phyloP scores from a whole-genome alignment of 2,888 invertebrate species.

The Cartodere bifasciata region DNA sequence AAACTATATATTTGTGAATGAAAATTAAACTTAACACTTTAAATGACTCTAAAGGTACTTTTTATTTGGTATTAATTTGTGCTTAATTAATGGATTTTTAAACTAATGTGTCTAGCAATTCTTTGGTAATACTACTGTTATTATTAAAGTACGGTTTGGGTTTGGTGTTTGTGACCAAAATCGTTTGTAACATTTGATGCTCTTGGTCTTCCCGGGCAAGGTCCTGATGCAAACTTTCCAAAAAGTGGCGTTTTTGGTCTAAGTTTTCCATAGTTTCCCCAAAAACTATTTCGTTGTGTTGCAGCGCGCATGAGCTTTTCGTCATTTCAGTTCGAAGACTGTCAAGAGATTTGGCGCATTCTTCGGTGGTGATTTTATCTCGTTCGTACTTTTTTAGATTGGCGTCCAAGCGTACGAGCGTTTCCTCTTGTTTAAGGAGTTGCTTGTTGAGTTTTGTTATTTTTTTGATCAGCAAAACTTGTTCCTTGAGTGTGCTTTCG shows the following conservation, averaged over 20 bases:
- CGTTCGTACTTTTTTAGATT: slow-evolving; percentile 37
- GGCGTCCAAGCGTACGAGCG: slow-evolving; percentile 50
- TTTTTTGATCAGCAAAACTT: slow-evolving; percentile 61
- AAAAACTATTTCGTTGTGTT: slow-evolving; percentile 33
- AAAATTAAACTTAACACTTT: slow-evolving; percentile 1
- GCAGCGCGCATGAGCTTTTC: slow-evolving; percentile 35
- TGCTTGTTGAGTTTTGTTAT: slow-evolving; percentile 60
- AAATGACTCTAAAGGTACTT: too few species aligned
- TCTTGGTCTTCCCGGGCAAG: slow-evolving; percentile 31
- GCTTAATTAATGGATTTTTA: slow-evolving; percentile 18
- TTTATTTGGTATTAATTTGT: slow-evolving; percentile 35
- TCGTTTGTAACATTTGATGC: slow-evolving; percentile 33
- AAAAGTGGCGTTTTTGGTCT: slow-evolving; percentile 23
- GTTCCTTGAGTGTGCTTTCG: slow-evolving; percentile 44
- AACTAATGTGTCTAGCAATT: slow-evolving; percentile 37
- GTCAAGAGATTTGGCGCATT: slow-evolving; percentile 26
- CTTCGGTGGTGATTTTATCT: slow-evolving; percentile 24
- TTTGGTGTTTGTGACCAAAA: slow-evolving; percentile 21
- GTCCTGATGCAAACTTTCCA: slow-evolving; percentile 31
- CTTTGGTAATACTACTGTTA: slow-evolving; percentile 32
- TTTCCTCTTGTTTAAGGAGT: slow-evolving; percentile 60
- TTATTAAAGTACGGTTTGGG: slow-evolving; percentile 15
- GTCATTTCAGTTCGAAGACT: slow-evolving; percentile 32
- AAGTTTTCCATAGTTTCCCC: slow-evolving; percentile 32
- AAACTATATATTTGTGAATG: background rate